Conservation (phyloP, 2,888 invertebrate species). For the Cremastinae sp. region DNA sequence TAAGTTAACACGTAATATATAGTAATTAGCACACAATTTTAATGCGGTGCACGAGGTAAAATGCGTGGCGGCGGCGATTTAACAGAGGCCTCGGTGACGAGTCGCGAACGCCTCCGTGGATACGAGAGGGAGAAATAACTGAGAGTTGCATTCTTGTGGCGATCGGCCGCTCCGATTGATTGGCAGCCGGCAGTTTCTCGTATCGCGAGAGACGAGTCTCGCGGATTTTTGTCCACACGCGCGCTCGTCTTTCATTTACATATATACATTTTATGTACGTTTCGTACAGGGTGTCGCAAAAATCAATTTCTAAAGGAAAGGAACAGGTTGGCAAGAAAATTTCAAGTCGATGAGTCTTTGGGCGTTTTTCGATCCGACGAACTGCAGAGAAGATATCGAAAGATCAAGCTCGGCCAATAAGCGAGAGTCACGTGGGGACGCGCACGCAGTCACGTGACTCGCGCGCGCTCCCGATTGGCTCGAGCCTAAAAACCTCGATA, state of each 20-base stretch:
- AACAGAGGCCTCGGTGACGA: slow-evolving; percentile 35
- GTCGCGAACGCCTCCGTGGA: slow-evolving; percentile 42
- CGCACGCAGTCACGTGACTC: no score
- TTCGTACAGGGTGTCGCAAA: background rate
- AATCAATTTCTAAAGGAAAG: no score
- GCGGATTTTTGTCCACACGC: slow-evolving; percentile 21
- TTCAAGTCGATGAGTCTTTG: no score
- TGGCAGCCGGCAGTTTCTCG: slow-evolving; percentile 58
- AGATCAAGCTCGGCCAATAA: no score
- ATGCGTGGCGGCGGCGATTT: slow-evolving; percentile 49
- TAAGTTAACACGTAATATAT: slow-evolving; percentile 27
- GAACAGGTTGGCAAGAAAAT: no score
- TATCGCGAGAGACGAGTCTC: slow-evolving; percentile 40
- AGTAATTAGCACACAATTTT: slow-evolving; percentile 75
- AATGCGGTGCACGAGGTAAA: slow-evolving; percentile 66
- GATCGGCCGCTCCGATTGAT: slow-evolving; percentile 53
- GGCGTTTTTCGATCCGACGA: no score
- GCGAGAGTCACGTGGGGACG: no score
- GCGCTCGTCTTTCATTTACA: background rate
- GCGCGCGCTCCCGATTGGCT: no score
- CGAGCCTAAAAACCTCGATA: no score
- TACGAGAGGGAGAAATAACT: slow-evolving; percentile 33
- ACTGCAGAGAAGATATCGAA: no score
- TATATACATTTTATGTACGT: background rate
- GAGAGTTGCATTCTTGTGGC: slow-evolving; percentile 51